These are phyloP conservation scores for Julus scanicus DNA, from an alignment of 2,888 invertebrate species.

Conservation along the genomic window DNA sequence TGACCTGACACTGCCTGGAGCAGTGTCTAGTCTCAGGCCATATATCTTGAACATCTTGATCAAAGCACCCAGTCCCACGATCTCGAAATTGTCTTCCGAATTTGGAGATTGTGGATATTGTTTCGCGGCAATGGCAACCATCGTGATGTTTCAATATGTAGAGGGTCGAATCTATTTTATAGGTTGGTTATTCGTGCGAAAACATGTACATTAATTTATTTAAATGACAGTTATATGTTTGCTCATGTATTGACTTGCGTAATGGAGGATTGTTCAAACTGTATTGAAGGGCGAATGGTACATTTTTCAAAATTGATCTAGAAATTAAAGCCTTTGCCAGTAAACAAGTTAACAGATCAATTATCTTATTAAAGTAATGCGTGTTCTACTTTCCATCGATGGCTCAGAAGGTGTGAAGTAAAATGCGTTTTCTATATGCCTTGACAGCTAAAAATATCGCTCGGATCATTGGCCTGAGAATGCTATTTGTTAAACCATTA, in stretches of 20 bases:
- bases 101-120: background rate
- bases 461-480: background rate
- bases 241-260: background rate
- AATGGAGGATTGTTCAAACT: background rate
- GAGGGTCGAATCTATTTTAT: background rate
- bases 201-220: background rate
- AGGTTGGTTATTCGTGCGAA: background rate
- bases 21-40: background rate
- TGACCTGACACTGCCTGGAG: background rate
- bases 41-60: constrained; percentile 10
- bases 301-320: background rate
- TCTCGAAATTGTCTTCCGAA: background rate
- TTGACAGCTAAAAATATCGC: background rate
- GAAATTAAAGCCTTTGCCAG: background rate
- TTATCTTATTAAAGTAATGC: background rate
- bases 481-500: background rate
- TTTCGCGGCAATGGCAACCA: background rate
- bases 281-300: background rate
- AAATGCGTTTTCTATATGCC: background rate
- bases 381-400: background rate
- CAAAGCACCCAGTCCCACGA: background rate
- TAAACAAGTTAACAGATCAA: constrained; percentile 7
- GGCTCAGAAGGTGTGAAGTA: background rate
- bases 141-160: background rate
- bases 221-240: background rate